Evolutionary conservation across 2,888 invertebrate species (phyloP), one percentile per base, ranked within the genome.

Genomic region (Stictocephala bisonia): DNA sequence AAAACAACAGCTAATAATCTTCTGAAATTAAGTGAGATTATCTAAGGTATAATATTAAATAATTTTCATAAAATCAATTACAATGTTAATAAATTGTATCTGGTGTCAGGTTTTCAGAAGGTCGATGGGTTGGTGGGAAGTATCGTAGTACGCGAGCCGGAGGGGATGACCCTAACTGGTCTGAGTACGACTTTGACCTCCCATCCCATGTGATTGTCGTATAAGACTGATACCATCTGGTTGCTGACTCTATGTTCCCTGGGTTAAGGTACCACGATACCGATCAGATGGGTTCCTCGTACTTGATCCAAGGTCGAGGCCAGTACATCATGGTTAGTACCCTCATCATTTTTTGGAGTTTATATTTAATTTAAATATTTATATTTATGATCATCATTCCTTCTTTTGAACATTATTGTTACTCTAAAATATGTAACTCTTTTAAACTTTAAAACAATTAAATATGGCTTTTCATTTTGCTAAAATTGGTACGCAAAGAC

Each of bases 51-150:
- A n/a, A n/a, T n/a, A n/a, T n/a, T n/a, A n/a, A n/a, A n/a, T n/a
- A n/a, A n/a, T n/a, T n/a, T n/a, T n/a, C n/a, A n/a, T n/a, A n/a
- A n/a, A n/a, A n/a, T n/a, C n/a, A n/a, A n/a, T n/a, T n/a, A n/a
- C n/a, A n/a, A n/a, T n/a, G n/a, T n/a, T n/a, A n/a, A n/a, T n/a
- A n/a, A n/a, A n/a, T n/a, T n/a, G n/a, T n/a, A n/a, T n/a, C n/a
- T n/a, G 13, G 51, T 48, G 22, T n/a, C 48, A 71, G 70, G 70
- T 4, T 40, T 58, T 3, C 70, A 71, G 58, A 71, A 71, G 29
- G 58, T 71, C 7, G 70, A 71, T 20, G 70, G 70, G 7, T 7
- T 71, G 1, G 58, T 44, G 6, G 58, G 70, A 6, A 29, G 27
- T 22, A 18, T 71, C n/a, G 48, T 71, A 2, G 27, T 71, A 11